Conservation (phyloP, 2,113 vertebrate genomes). For the Laticauda colubrina region DNA sequence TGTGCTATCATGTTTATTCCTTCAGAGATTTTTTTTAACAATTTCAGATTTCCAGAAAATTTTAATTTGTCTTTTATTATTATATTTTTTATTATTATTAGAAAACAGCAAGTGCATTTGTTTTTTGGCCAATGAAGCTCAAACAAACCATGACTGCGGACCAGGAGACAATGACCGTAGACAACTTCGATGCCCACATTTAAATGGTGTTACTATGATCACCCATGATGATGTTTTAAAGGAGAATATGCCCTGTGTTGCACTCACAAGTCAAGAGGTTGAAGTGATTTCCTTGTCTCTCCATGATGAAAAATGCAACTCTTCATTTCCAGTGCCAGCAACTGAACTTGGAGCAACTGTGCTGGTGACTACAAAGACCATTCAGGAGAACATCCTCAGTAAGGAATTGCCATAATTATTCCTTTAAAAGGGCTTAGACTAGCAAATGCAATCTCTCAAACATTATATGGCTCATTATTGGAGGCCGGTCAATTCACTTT, state of each 20-base stretch:
- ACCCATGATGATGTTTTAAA: background rate
- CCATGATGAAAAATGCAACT: slow-evolving; percentile 40
- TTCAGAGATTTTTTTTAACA: background rate
- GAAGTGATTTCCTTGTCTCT: background rate
- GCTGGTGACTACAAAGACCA: slow-evolving; percentile 77
- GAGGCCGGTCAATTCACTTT: background rate
- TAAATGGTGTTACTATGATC: background rate
- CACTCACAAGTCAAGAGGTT: accelerated
- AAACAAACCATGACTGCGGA: background rate
- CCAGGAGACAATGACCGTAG: slow-evolving; percentile 4
- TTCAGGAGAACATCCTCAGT: slow-evolving; percentile 17
- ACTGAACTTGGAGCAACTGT: slow-evolving; percentile 73
- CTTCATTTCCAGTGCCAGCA: slow-evolving; percentile 70
- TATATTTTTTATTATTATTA: slow-evolving; percentile 21
- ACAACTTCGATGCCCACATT: background rate
- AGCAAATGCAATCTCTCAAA: background rate
- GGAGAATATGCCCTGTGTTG: background rate
- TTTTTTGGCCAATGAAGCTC: background rate
- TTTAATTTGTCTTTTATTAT: background rate
- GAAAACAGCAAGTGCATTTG: background rate
- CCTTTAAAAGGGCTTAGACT: accelerated
- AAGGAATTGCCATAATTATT: slow-evolving; percentile 47
- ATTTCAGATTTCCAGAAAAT: background rate
- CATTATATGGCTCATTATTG: background rate
- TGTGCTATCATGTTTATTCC: background rate